These are phyloP conservation scores for Mayetiola destructor DNA, from an alignment of 2,888 invertebrate species.

Conservation along the genomic window DNA sequence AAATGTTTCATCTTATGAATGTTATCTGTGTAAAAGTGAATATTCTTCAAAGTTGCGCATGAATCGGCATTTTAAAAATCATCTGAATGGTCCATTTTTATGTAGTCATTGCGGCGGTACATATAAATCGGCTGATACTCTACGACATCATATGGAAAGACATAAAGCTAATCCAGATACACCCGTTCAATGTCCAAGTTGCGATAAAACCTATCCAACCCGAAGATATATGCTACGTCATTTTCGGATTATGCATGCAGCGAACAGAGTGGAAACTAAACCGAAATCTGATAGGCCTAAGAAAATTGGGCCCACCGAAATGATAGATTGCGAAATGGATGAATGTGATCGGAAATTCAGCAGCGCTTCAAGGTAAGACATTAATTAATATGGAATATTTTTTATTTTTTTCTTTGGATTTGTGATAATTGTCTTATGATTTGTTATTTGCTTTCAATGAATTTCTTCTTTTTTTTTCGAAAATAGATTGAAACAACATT, in stretches of 20 bases:
- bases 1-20: neutral
- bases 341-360: neutral
- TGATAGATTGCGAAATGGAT: neutral
- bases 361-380: too few relatives aligned
- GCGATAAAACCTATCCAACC: neutral
- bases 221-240: conserved; percentile 3
- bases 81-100: neutral
- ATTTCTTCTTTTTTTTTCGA: too few relatives aligned
- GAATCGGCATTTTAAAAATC: neutral
- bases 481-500: too few relatives aligned
- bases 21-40: conserved; percentile 1
- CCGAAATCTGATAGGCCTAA: too few relatives aligned
- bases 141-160: neutral
- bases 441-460: too few relatives aligned
- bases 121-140: neutral
- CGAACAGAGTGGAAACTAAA: neutral
- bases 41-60: neutral
- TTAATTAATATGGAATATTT: too few relatives aligned
- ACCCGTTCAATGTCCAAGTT: neutral
- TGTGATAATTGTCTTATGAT: too few relatives aligned
- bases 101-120: conserved; percentile 2
- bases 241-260: conserved; percentile 1
- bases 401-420: too few relatives aligned
- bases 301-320: neutral
- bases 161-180: neutral